Base-by-base conservation (phyloP, 1,140 invertebrate species). In the Scaptomyza montana region DNA sequence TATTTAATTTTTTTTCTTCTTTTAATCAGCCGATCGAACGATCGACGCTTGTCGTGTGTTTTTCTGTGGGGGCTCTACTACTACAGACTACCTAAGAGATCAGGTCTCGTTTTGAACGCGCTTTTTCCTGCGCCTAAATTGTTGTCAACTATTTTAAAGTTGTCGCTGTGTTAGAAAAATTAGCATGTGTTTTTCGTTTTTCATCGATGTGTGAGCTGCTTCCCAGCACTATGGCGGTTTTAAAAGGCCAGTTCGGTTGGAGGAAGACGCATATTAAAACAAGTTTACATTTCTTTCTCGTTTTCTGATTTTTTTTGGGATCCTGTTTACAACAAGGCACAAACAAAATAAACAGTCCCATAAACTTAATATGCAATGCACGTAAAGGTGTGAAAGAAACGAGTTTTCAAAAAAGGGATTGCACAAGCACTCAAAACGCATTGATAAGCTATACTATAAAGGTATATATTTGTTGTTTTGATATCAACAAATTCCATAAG, bases 251-350 rank as follows among this genome's bases (percentile, higher is more conserved):
- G 6, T 25, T 45, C 33, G 45, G 13, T 45, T 53, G 56, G 45
- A 63, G 72, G 72, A 64, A 16, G 16, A 16, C 16, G 16, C 16
- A 16, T 16, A 16, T 16, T 16, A 16, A 16, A 70, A 70, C 60
- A 47, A 3, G 66, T 74, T 74, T 59, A 9, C 46, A 54, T 51
- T 55, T 60, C 50, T 57, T 55, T 28, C 36, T 45, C 19, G n/a
- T 47, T 60, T 60, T 51, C 13, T 8, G 7, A 12, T 16, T 63
- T 30, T 36, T 36, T 36, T 68, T 79, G 49, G 78, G 61, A 74
- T 78, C 82, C 82, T 75, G 82, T 86, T 86, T 76, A 69, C 49
- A 71, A 81, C 64, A 74, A 61, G 77, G 59, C 54, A 36, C 70
- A 59, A 78, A 16, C 16, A 74, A 81, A 87, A 81, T 75, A 43